A percentile compares a stretch with the other conserved stretches of the same genome.
Conservation (phyloP, 2,797 vertebrate genomes). For the Antennarius maculatus region DNA sequence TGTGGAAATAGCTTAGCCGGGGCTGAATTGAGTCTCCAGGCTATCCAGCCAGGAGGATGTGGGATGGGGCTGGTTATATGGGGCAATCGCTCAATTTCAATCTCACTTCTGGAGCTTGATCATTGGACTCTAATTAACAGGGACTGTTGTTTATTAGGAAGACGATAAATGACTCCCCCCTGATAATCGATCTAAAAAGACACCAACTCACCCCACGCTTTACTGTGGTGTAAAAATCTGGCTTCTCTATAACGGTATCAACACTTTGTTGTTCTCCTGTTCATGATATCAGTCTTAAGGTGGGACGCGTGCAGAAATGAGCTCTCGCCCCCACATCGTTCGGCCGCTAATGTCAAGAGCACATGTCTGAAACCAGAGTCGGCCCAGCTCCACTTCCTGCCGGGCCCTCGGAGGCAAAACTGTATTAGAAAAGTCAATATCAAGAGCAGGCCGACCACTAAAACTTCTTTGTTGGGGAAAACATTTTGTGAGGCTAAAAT, state of each 20-base stretch:
- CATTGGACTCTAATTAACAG: slow-evolving; percentile 85
- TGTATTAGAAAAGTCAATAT: slow-evolving; percentile 68
- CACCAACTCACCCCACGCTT: slow-evolving; percentile 39
- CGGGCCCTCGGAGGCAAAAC: slow-evolving; percentile 47
- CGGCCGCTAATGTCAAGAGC: slow-evolving; percentile 75
- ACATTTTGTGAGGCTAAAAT: slow-evolving; percentile 38
- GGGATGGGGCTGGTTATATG: slow-evolving; percentile 83
- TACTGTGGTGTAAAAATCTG: slow-evolving; percentile 18
- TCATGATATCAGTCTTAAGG: slow-evolving; percentile 51
- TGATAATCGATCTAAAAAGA: slow-evolving; percentile 45
- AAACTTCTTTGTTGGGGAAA: slow-evolving; percentile 47
- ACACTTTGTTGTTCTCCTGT: slow-evolving; percentile 26
- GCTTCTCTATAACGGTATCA: slow-evolving; percentile 22
- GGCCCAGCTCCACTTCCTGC: slow-evolving; percentile 54
- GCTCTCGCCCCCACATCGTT: slow-evolving; percentile 52
- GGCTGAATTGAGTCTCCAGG: slow-evolving; percentile 84
- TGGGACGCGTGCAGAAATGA: slow-evolving; percentile 53
- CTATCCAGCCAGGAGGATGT: slow-evolving; percentile 80
- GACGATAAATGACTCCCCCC: slow-evolving; percentile 50
- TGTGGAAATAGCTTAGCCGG: slow-evolving; percentile 85
- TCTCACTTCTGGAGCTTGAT: slow-evolving; percentile 81
- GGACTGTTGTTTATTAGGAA: slow-evolving; percentile 76
- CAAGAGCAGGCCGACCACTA: slow-evolving; percentile 61
- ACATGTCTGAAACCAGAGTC: slow-evolving; percentile 71
- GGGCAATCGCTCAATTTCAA: slow-evolving; percentile 87